These are phyloP conservation scores for Alouatta palliata DNA, from an alignment of 2,113 vertebrate genomes.

Conservation along the genomic window DNA sequence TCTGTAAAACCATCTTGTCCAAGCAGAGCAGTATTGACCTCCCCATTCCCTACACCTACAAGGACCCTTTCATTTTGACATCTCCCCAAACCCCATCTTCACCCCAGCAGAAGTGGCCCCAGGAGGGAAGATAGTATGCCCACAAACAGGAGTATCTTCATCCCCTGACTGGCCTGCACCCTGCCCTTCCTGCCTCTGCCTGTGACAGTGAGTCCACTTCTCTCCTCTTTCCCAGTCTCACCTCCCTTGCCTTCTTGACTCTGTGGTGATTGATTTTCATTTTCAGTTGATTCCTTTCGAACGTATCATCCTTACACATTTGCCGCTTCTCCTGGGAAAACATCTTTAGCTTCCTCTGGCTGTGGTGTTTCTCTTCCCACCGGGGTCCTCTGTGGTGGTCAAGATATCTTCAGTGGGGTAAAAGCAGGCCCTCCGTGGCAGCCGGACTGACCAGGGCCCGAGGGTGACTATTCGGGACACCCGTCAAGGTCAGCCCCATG, in stretches of 20 bases:
- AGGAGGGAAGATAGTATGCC: conserved; percentile 4
- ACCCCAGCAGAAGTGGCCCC: conserved; percentile 13
- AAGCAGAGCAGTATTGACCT: neutral
- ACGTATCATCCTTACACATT: conserved; percentile 91
- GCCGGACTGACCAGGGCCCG: conserved; percentile 81
- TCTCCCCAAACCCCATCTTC: conserved; percentile 58
- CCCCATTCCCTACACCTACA: conserved; percentile 73
- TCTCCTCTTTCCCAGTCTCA: conserved; percentile 24
- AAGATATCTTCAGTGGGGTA: conserved; percentile 74
- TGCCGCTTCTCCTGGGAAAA: conserved; percentile 94
- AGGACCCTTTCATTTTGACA: conserved; percentile 95
- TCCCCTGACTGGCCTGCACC: conserved; percentile 10
- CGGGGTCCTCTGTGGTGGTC: conserved; percentile 80
- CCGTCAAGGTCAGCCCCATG: too few relatives aligned
- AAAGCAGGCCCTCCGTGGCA: conserved; percentile 89
- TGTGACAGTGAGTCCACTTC: neutral
- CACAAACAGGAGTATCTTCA: neutral
- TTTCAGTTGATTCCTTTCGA: conserved; percentile 90
- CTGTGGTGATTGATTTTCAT: conserved; percentile 79
- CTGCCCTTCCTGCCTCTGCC: conserved; percentile 49
- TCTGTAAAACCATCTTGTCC: neutral
- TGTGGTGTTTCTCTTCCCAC: conserved; percentile 77
- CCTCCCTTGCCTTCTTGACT: conserved; percentile 70
- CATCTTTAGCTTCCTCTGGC: conserved; percentile 87
- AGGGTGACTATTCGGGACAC: conserved; percentile 77